Percentiles rank a stretch among this genome's conserved stretches.
Conservation (phyloP, 2,113 vertebrate genomes). For the Coracopsis vasa region DNA sequence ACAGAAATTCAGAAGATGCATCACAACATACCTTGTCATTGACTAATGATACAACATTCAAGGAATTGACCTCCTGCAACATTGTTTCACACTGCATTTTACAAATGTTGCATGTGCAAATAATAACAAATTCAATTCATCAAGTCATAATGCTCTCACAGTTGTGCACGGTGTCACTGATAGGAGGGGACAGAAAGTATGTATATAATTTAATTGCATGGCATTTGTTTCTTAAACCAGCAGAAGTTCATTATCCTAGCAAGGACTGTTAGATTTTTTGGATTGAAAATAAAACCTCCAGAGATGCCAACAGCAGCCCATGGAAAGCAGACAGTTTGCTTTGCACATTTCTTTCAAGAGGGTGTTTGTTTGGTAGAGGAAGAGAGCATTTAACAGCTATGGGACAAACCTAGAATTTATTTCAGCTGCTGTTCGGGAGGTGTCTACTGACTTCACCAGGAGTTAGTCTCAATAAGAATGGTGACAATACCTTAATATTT, state of each 20-base stretch:
- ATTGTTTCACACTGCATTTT: constrained; percentile 30
- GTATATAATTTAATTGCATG: constrained; percentile 24
- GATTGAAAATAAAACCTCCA: constrained; percentile 35
- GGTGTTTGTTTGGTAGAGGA: not conserved
- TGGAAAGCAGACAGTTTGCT: constrained; percentile 7
- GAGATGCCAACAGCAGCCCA: not conserved
- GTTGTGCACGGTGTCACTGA: not conserved
- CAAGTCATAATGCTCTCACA: constrained; percentile 17
- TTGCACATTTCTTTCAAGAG: not conserved
- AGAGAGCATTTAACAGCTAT: not conserved
- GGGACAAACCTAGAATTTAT: not conserved
- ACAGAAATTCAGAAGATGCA: constrained; percentile 33
- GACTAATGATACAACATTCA: not conserved
- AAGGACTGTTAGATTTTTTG: not conserved
- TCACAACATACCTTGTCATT: constrained; percentile 26
- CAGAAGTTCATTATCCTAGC: not conserved
- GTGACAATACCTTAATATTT: not conserved
- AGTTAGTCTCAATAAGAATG: not conserved
- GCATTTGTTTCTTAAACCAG: constrained; percentile 17
- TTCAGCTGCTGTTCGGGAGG: not conserved
- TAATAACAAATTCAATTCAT: not conserved
- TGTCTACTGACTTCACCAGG: not conserved
- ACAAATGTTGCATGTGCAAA: constrained; percentile 17
- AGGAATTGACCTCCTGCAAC: constrained; percentile 42
- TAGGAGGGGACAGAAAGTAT: not conserved